Evolutionary conservation across 1,140 invertebrate species (phyloP), one percentile per base, ranked within the genome.

Genomic region (Lucilia sericata): DNA sequence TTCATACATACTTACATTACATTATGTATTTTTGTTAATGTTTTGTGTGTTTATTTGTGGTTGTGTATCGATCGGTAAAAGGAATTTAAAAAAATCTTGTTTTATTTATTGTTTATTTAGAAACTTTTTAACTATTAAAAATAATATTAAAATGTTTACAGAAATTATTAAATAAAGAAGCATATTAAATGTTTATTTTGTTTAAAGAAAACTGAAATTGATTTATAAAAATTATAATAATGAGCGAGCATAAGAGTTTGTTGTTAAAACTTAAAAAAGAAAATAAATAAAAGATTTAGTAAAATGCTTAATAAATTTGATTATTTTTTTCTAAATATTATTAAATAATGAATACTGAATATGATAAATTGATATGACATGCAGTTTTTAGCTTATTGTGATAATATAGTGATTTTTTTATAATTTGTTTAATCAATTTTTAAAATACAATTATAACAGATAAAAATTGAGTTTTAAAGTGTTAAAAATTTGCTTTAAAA

Each of bases 341-440:
- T 70, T 70, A 19, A 70, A 70, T 70, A 70, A 70, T 70, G 9
- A 70, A 70, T 70, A 70, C 65, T 70, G 65, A 70, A 70, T 70
- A 70, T 70, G 65, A 70, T 70, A 21, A 25, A 10, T 70, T 70
- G 65, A 70, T 70, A 70, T 70, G 65, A 70, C 19, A 70, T 21
- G 21, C n/a, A 70, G 12, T 55, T 7, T 42, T 42, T 42, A 8
- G 42, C 10, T 42, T 42, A 30, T 42, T 42, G 42, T 55, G 51
- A 55, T 55, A 55, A 55, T 55, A 55, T 55, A 55, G 51, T 42
- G 42, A 55, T 55, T 55, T 55, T n/a, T 42, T 42, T 3, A 8
- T 42, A 42, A 3, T 8, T 42, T 42, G 2, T 42, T 42, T 8
- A 42, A 42, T 42, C 2, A 10, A 42, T 42, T 8, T 42, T 42